Conservation (phyloP, 1,140 invertebrate species). For the Anagrus nilaparvatae region DNA sequence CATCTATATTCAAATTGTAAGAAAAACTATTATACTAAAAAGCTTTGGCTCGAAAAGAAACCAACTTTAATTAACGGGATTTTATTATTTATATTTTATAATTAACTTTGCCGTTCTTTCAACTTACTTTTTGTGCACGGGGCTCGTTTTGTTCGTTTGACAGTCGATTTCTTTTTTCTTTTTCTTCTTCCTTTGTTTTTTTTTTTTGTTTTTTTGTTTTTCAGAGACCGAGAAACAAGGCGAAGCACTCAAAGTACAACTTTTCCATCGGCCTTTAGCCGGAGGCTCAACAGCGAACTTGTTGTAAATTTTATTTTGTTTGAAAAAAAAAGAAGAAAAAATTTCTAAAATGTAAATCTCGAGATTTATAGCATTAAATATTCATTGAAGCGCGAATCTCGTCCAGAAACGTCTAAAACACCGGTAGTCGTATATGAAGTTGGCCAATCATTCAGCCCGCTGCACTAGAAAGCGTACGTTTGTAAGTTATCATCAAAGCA, state of each 20-base stretch:
- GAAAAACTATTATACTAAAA: too few relatives aligned
- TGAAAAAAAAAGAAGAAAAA: neutral
- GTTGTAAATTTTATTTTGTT: constrained; percentile 1
- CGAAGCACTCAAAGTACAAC: constrained; percentile 38
- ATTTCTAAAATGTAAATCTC: neutral
- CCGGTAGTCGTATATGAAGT: constrained; percentile 31
- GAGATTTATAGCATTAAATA: neutral
- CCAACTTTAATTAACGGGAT: too few relatives aligned
- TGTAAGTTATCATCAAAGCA: constrained; percentile 23
- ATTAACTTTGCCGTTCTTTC: too few relatives aligned
- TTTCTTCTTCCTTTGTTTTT: constrained; percentile 6
- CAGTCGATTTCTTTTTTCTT: too few relatives aligned
- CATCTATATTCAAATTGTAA: too few relatives aligned
- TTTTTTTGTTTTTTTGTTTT: constrained; percentile 17
- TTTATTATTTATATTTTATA: too few relatives aligned
- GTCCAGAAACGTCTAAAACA: constrained; percentile 32
- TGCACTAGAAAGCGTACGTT: constrained; percentile 38
- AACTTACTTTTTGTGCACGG: too few relatives aligned
- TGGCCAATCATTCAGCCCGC: constrained; percentile 38
- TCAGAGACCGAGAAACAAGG: constrained; percentile 32
- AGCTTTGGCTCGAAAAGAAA: too few relatives aligned
- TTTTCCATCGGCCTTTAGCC: constrained; percentile 37
- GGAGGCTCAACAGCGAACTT: too few relatives aligned
- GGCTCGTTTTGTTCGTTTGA: too few relatives aligned
- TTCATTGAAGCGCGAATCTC: constrained; percentile 16